These are phyloP conservation scores for Lonchura striata DNA, from an alignment of 2,113 vertebrate species.

Conservation along the genomic window DNA sequence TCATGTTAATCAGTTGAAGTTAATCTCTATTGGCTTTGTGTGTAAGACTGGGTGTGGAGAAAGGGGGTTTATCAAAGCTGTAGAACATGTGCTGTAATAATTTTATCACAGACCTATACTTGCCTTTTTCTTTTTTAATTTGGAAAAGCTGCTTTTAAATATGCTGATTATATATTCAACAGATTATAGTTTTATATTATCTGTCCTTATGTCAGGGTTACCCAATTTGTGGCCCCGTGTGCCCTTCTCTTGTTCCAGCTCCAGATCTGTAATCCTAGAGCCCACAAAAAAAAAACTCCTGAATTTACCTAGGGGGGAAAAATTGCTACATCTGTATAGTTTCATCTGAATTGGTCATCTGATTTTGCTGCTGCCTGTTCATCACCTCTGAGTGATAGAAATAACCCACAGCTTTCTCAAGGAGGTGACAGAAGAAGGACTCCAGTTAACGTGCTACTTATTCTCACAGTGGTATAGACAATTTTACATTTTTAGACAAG, in stretches of 20 bases:
- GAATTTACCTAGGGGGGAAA: neutral
- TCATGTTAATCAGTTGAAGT: neutral
- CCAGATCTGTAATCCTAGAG: conserved; percentile 4
- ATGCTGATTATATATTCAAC: neutral
- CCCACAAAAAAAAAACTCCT: conserved; percentile 1
- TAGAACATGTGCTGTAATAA: neutral
- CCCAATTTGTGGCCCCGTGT: neutral
- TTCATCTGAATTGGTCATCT: conserved; percentile 21
- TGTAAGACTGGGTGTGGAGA: neutral
- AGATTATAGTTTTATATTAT: conserved; percentile 23
- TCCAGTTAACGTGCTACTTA: conserved; percentile 7
- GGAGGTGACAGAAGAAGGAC: conserved; percentile 11
- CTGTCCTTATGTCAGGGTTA: conserved; percentile 12
- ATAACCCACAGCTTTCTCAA: conserved; percentile 37
- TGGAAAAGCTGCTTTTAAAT: conserved; percentile 56
- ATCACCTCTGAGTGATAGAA: conserved; percentile 50
- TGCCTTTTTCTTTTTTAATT: conserved; percentile 31
- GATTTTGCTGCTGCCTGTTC: conserved; percentile 35
- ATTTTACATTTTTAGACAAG: neutral
- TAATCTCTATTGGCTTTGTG: neutral
- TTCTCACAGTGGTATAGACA: neutral
- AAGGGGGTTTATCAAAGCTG: neutral
- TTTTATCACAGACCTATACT: neutral
- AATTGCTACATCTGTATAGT: neutral
- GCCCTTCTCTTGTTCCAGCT: neutral